Conservation (phyloP, 1,140 invertebrate genomes). For the Papilio glaucus region DNA sequence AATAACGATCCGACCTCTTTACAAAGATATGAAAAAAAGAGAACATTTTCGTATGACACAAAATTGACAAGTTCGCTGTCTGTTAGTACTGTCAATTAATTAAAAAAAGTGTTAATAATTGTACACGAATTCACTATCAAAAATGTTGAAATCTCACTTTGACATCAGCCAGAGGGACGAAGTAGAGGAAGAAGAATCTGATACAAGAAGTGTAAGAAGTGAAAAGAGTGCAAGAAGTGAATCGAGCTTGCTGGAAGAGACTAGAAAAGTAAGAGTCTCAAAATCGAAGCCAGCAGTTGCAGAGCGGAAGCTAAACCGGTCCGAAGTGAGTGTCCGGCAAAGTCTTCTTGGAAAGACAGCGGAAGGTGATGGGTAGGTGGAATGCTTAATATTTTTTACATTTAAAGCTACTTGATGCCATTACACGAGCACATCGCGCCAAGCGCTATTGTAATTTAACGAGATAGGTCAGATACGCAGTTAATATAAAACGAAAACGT, state of each 20-base stretch:
- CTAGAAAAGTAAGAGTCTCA: not conserved
- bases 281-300: conserved; percentile 21
- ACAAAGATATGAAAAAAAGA: not conserved
- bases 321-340: conserved; percentile 67
- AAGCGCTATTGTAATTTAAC: too few species aligned
- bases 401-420: too few species aligned
- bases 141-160: conserved; percentile 66
- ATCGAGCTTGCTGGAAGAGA: not conserved
- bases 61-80: not conserved
- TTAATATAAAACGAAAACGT: too few species aligned
- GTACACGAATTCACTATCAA: conserved; percentile 6
- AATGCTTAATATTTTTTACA: not conserved
- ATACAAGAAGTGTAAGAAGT: conserved; percentile 40
- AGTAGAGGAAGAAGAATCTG: conserved; percentile 40
- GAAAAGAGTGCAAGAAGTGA: conserved; percentile 38
- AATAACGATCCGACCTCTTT: not conserved
- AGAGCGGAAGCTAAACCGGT: conserved; percentile 52
- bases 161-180: conserved; percentile 44
- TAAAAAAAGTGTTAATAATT: not conserved
- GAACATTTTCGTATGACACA: not conserved
- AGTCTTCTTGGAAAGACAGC: conserved; percentile 73
- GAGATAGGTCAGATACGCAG: not conserved
- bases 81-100: not conserved
- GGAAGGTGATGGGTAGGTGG: conserved; percentile 68
- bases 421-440: too few species aligned